Percentiles rank a stretch among this genome's conserved stretches.
Conservation (phyloP, 2,113 vertebrate genomes). For the Xyliphius kryptos region DNA sequence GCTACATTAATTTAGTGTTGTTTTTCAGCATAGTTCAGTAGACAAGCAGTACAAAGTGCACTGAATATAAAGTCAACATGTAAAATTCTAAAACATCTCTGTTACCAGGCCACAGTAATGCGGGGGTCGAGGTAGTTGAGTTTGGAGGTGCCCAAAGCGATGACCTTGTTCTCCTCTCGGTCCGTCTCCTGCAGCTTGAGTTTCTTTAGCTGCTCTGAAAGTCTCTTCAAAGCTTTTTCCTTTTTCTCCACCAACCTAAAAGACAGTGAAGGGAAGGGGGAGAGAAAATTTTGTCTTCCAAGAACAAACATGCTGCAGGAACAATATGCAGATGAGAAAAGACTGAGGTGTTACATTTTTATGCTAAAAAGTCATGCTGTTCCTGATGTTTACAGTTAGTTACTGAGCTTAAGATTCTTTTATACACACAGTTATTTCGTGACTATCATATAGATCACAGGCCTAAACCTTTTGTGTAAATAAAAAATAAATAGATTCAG, state of each 20-base stretch:
- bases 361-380: neutral
- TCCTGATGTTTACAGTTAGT: neutral
- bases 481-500: no score
- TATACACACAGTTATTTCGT: neutral
- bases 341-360: neutral
- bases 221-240: constrained; percentile 50
- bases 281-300: constrained; percentile 4
- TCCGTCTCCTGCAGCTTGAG: constrained; percentile 57
- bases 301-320: constrained; percentile 7
- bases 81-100: no score
- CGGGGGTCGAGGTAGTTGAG: constrained; percentile 74
- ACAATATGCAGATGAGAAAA: constrained; percentile 19
- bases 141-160: constrained; percentile 70
- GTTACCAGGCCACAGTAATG: constrained; percentile 67
- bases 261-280: neutral
- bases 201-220: constrained; percentile 61
- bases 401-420: neutral
- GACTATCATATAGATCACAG: neutral
- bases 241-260: constrained; percentile 59
- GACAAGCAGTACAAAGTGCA: no score
- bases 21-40: no score
- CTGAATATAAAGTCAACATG: no score
- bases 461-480: no score
- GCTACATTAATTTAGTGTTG: no score
- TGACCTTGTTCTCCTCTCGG: constrained; percentile 70